phyloP scores from a whole-genome alignment of 2,888 invertebrate genomes.

The Polydrusus pterygomalis region DNA sequence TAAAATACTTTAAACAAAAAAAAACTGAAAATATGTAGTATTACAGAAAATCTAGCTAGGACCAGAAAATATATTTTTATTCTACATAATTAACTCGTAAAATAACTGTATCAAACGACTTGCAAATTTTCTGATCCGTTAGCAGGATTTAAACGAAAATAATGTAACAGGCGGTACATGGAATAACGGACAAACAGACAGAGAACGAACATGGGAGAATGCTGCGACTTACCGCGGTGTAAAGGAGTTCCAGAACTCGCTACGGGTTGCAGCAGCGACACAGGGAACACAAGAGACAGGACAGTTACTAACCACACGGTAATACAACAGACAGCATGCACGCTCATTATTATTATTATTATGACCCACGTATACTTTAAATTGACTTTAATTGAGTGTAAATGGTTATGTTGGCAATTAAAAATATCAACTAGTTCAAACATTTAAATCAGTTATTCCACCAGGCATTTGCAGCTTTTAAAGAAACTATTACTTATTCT shows the following conservation, averaged over 20 bases:
- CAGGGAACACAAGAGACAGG: constrained; percentile 80
- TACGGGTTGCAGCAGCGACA: constrained; percentile 83
- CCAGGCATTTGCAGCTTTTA: too few relatives aligned
- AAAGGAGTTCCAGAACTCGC: constrained; percentile 99
- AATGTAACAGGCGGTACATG: constrained; percentile 65
- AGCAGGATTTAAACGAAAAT: constrained; percentile 33
- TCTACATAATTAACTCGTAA: not conserved
- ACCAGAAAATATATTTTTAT: not conserved
- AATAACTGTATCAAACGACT: not conserved
- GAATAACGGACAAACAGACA: constrained; percentile 58
- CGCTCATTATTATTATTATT: constrained; percentile 24
- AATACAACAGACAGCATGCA: constrained; percentile 65
- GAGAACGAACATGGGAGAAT: constrained; percentile 71
- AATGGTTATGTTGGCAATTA: too few relatives aligned
- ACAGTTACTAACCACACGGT: constrained; percentile 72
- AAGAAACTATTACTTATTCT: too few relatives aligned
- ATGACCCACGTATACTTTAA: too few relatives aligned
- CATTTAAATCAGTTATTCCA: too few relatives aligned
- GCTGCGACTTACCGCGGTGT: constrained; percentile 96
- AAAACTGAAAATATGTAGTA: constrained; percentile 47
- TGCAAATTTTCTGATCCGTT: not conserved
- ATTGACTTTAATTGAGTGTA: too few relatives aligned
- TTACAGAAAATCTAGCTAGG: constrained; percentile 12
- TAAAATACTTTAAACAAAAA: not conserved
- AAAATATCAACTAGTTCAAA: too few relatives aligned